A percentile compares a stretch with the other conserved stretches of the same genome.
Evolutionary conservation across 2,113 vertebrate species (phyloP).

Genomic region (Callopanchax toddi): DNA sequence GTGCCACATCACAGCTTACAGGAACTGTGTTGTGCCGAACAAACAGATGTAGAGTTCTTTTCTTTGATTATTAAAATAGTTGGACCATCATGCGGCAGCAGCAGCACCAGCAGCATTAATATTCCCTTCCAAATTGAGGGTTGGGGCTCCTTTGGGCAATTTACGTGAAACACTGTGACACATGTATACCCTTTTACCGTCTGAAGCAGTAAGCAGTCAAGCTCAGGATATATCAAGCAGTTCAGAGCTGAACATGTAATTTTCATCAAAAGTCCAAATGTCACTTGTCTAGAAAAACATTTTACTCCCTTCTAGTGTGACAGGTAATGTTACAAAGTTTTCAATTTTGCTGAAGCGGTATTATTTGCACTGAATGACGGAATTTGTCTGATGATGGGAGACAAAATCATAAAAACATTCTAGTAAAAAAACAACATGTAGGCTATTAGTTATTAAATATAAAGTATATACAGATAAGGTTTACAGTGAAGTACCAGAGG

Average conservation of each 20-base stretch:
- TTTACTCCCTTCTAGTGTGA: not conserved
- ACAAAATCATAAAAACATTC: not conserved
- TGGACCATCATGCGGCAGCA: not conserved
- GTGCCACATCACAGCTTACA: not conserved
- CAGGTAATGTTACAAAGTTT: not conserved
- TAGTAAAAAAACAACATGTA: no score
- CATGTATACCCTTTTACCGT: not conserved
- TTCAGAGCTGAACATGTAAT: conserved; percentile 1
- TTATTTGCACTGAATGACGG: not conserved
- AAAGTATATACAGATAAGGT: no score
- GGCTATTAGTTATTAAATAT: no score
- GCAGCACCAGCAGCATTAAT: not conserved
- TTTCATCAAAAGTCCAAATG: not conserved
- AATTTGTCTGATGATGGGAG: not conserved
- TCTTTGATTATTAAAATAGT: not conserved
- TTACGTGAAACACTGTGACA: not conserved
- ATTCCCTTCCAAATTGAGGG: not conserved
- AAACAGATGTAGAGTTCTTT: not conserved
- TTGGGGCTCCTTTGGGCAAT: not conserved
- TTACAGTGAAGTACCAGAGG: no score
- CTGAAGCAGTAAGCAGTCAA: not conserved
- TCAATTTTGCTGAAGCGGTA: not conserved
- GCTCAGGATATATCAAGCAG: not conserved
- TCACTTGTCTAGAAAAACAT: not conserved
- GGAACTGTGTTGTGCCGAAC: not conserved